These are phyloP conservation scores for Spicauda simplicius DNA, from an alignment of 2,888 invertebrate species.

Conservation along the genomic window DNA sequence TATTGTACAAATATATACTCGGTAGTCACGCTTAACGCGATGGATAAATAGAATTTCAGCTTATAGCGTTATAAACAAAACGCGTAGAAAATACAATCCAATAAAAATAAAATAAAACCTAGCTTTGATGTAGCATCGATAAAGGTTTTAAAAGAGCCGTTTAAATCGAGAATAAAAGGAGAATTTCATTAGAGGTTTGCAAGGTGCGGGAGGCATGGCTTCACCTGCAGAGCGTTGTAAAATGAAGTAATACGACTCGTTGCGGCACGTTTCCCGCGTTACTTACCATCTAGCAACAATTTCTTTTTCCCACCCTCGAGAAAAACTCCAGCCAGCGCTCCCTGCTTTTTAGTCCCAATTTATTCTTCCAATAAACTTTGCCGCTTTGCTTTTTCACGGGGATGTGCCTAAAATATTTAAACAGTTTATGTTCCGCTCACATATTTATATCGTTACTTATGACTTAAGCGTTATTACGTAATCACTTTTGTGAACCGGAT, in stretches of 20 bases:
- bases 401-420: slow-evolving; percentile 76
- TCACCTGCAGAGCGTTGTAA: slow-evolving; percentile 62
- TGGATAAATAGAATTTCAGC: no score
- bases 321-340: slow-evolving; percentile 69
- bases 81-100: not conserved
- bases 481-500: not conserved
- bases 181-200: slow-evolving; percentile 58
- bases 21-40: no score
- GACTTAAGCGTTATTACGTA: slow-evolving; percentile 40
- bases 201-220: slow-evolving; percentile 44
- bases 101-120: slow-evolving; percentile 20
- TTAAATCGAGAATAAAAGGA: slow-evolving; percentile 53
- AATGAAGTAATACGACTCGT: slow-evolving; percentile 74
- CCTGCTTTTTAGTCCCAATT: slow-evolving; percentile 79
- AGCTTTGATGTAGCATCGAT: slow-evolving; percentile 22
- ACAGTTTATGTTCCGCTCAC: slow-evolving; percentile 68
- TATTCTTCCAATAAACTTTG: slow-evolving; percentile 78
- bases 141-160: slow-evolving; percentile 25
- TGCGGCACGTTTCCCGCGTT: slow-evolving; percentile 73
- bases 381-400: slow-evolving; percentile 69
- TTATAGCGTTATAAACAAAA: not conserved
- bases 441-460: slow-evolving; percentile 62
- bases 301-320: slow-evolving; percentile 73
- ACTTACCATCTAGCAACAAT: slow-evolving; percentile 79
- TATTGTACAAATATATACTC: no score